Evolutionary conservation across 2,888 invertebrate species (phyloP), one percentile per base, ranked within the genome.

Genomic region (Drosophila subsilvestris): DNA sequence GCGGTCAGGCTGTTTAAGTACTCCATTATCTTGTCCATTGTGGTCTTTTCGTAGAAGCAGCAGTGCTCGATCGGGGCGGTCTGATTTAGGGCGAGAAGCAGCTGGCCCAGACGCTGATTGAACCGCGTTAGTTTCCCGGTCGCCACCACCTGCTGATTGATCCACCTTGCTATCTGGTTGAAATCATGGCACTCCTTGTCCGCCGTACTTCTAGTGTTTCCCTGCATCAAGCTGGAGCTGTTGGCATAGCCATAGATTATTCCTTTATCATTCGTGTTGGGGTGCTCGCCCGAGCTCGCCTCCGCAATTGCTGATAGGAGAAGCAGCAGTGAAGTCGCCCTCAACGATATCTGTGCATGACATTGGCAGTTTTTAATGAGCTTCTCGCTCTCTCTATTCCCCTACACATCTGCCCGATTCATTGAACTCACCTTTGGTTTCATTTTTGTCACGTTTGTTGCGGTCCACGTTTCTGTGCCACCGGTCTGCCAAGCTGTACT

Each of bases 1-100:
- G 32, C 1, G 0, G 71, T 20, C 0, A 79, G 47, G 1, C 2
- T 18, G 17, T 53, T 45, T 0, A 80, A 7, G 0, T 58, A 58
- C 6, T 22, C 6, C 2, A 85, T 58, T 1, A 85, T 29, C 1
- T 18, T 48, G 0, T 43, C 9, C 73, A 81, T 65, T 0, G 69
- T 63, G 1, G 25, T 1, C 5, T 61, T 53, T 8, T 81, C 86
- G 20, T 79, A 74, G 25, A 75, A 75, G 18, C 79, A 79, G 29
- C 77, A 82, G 1, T 63, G 50, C 7, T 44, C 62, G 1, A 27
- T 22, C 1, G 17, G 8, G 1, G 12, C 29, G 1, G 56, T 53
- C 0, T 6, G 42, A 27, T 63, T 51, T 1, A 84, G 18, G 1
- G 5, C 29, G 8, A 57, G 8, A 9, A 75, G 17, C 1, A 79